Percentiles rank a stretch among this genome's conserved stretches.
Conservation (phyloP, 92 coral and sea anemone species). For the Pocillopora grandis region DNA sequence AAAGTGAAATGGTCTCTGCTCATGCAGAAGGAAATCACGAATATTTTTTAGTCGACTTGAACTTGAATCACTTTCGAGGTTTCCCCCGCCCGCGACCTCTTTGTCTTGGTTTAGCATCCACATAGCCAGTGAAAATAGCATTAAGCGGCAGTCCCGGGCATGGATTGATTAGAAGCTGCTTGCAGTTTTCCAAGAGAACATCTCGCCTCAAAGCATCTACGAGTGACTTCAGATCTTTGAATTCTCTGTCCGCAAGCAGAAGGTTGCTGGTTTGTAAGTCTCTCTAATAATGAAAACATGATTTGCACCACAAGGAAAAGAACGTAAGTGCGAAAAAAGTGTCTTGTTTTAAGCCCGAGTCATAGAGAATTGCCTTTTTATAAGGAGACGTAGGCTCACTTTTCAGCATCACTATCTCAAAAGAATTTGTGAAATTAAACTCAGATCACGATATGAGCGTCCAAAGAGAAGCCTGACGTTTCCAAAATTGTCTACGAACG, state of each 20-base stretch:
- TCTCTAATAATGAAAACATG: slow-evolving; percentile 9
- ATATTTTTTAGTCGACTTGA: background rate
- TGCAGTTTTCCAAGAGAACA: slow-evolving; percentile 63
- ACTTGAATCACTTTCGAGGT: background rate
- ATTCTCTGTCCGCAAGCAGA: slow-evolving; percentile 54
- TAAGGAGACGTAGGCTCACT: too few species aligned
- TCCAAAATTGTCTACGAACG: too few species aligned
- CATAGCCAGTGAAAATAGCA: slow-evolving; percentile 72
- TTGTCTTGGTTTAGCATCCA: slow-evolving; percentile 28
- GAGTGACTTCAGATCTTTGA: slow-evolving; percentile 57
- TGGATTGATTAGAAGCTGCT: slow-evolving; percentile 68
- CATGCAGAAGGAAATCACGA: too few species aligned
- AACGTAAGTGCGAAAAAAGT: background rate
- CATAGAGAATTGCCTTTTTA: too few species aligned
- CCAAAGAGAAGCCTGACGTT: too few species aligned
- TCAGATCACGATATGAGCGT: too few species aligned
- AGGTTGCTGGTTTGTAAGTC: slow-evolving; percentile 35
- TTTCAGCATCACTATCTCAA: too few species aligned
- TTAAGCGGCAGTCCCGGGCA: slow-evolving; percentile 92
- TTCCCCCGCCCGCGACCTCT: slow-evolving; percentile 38
- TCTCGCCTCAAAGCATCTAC: slow-evolving; percentile 61
- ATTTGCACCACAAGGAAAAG: background rate
- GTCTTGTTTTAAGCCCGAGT: too few species aligned
- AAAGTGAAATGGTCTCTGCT: too few species aligned
- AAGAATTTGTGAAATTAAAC: too few species aligned